Evolutionary conservation across 1,140 invertebrate species (phyloP), one percentile per base, ranked within the genome.

Genomic region (Venturia canescens): DNA sequence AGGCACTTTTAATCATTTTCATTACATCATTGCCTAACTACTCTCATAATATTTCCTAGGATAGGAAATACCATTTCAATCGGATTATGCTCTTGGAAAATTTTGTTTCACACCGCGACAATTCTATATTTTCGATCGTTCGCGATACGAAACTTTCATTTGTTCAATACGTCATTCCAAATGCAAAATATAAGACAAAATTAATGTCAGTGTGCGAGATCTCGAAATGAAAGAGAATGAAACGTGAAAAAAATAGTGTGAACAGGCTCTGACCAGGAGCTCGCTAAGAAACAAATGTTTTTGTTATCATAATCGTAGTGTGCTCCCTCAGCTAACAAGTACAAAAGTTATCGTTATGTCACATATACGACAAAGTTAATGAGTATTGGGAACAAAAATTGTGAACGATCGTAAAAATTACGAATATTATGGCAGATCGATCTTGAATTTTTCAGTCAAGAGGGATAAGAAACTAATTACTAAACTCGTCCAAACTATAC

Each of bases 311-410:
- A 26, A 74, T 74, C 53, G 50, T 27, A 80, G 13, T 63, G 50
- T 80, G 76, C 82, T 83, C 79, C 82, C 63, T 53, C 82, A 83
- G 82, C 76, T 80, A 83, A 87, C 86, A 84, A 89, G 87, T 89
- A 90, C 88, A 87, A 85, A 84, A 80, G 63, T 71, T 79, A 83
- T 48, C 6, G 38, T 80, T 69, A 80, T 69, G 53, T 44, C 13
- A 44, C 38, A 44, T 44, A 84, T 80, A 78, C 48, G 38, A 76
- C 75, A 81, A 71, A 79, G 50, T 63, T 29, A 76, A 81, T 83
- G 57, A 74, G 76, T 84, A 84, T 71, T 86, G 38, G 38, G 38
- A 85, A 84, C 81, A 84, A 83, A 84, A 85, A 83, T 80, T 83
- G 50, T 50, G 38, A 80, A 70, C 71, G 74, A 75, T 78, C 72